A percentile compares a stretch with the other conserved stretches of the same genome.
Conservation (phyloP, 2,113 vertebrate species). For the Prietella phreatophila region DNA sequence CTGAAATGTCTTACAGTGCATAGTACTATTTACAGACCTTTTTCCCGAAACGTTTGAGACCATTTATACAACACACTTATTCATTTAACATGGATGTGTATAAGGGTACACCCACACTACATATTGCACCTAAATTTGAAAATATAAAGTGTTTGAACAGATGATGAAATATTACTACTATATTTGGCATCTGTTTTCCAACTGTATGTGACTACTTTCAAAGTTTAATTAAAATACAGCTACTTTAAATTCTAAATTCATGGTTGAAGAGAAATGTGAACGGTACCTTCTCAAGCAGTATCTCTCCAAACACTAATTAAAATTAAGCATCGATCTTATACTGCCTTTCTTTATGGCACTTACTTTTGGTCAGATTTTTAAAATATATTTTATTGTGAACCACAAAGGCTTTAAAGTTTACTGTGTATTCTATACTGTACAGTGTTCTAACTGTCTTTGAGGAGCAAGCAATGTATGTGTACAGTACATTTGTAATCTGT, state of each 20-base stretch:
- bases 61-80: neutral
- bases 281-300: neutral
- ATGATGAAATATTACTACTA: neutral
- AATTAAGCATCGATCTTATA: neutral
- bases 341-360: neutral
- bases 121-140: conserved; percentile 4
- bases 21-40: neutral
- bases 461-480: conserved; percentile 16
- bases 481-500: conserved; percentile 3
- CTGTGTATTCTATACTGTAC: conserved; percentile 18
- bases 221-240: neutral
- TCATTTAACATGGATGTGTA: neutral
- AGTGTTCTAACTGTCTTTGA: conserved; percentile 5
- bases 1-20: too few relatives aligned
- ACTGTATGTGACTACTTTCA: neutral
- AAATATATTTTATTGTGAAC: conserved; percentile 19
- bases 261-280: neutral
- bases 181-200: neutral
- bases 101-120: neutral
- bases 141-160: neutral
- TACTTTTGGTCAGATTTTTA: neutral
- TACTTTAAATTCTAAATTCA: neutral
- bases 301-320: neutral
- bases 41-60: neutral
- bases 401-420: conserved; percentile 22